These are phyloP conservation scores for Polyommatus iphigenia DNA, from an alignment of 2,888 invertebrate genomes.

Conservation along the genomic window DNA sequence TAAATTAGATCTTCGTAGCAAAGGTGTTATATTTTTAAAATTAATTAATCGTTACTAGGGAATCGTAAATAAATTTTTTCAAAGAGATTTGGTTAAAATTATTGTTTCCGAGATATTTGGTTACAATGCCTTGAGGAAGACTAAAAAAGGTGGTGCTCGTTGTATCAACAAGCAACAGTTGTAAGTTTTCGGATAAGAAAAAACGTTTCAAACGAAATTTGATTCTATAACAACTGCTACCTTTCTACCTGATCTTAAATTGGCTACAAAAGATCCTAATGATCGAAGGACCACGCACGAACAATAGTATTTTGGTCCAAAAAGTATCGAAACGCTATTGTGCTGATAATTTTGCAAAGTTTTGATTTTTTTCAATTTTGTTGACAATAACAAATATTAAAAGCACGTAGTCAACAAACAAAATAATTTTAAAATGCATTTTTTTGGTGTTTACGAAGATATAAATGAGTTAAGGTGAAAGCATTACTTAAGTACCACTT, in stretches of 20 bases:
- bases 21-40: too few species aligned
- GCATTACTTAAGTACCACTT: not conserved
- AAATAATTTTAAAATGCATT: not conserved
- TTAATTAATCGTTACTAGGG: not conserved
- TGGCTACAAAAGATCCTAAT: not conserved
- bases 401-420: not conserved
- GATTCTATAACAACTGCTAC: not conserved
- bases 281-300: not conserved
- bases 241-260: constrained; percentile 3
- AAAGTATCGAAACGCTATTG: not conserved
- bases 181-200: constrained; percentile 12
- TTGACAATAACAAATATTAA: not conserved
- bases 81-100: not conserved
- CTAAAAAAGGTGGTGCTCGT: not conserved
- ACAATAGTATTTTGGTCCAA: not conserved
- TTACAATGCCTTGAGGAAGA: not conserved
- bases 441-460: not conserved
- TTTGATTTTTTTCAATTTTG: not conserved
- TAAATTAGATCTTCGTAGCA: not conserved
- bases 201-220: not conserved
- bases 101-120: not conserved
- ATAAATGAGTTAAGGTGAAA: not conserved
- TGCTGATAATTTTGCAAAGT: not conserved
- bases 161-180: not conserved
- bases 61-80: not conserved